phyloP scores from a whole-genome alignment of 2,113 vertebrate genomes.

The Percopsis transmontana region DNA sequence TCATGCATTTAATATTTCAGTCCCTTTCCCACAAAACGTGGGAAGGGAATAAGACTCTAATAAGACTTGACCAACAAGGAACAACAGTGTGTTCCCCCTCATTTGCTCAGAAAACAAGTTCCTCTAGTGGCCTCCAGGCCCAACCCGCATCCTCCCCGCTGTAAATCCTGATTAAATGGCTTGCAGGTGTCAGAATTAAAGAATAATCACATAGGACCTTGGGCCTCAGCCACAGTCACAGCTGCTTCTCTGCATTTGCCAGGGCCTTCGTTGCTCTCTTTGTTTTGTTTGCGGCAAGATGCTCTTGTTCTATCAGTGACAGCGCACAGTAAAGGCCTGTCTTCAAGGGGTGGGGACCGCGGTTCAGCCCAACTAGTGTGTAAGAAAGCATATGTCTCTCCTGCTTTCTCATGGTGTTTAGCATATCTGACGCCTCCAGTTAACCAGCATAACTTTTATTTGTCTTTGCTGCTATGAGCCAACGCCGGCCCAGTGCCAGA shows the following conservation, averaged over 20 bases:
- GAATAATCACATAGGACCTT: constrained; percentile 87
- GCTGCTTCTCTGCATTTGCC: constrained; percentile 91
- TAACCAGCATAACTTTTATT: constrained; percentile 74
- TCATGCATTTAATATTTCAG: constrained; percentile 8
- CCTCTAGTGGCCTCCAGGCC: constrained; percentile 82
- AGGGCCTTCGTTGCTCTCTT: constrained; percentile 82
- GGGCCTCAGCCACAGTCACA: constrained; percentile 81
- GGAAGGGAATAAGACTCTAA: constrained; percentile 87
- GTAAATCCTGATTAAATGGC: constrained; percentile 97
- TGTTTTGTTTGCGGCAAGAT: constrained; percentile 60
- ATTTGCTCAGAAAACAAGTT: constrained; percentile 91
- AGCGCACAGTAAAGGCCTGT: constrained; percentile 79
- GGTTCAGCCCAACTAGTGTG: constrained; percentile 72
- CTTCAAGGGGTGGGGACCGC: constrained; percentile 25
- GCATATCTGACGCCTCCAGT: constrained; percentile 81
- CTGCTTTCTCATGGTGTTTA: constrained; percentile 76
- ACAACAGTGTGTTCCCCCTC: constrained; percentile 89
- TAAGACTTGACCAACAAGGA: constrained; percentile 80
- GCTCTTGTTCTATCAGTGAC: constrained; percentile 51
- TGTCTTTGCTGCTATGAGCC: constrained; percentile 79
- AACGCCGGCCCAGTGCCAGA: constrained; percentile 74
- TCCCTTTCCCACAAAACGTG: constrained; percentile 66
- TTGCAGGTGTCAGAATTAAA: constrained; percentile 99
- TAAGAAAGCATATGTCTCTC: constrained; percentile 80
- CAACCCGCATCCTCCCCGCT: constrained; percentile 84